phyloP scores from a whole-genome alignment of 2,888 invertebrate genomes.

The Boloria selene region DNA sequence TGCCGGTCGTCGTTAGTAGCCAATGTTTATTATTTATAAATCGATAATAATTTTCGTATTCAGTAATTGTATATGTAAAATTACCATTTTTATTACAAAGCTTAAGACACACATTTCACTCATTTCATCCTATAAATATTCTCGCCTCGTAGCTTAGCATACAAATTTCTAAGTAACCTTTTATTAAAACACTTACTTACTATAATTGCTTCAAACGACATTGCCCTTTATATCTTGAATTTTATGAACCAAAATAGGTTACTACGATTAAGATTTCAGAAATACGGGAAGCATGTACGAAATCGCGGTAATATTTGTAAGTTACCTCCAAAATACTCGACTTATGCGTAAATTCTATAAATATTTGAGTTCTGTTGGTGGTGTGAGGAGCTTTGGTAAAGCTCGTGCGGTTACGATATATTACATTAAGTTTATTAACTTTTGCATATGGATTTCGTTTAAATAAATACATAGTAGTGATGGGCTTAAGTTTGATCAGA shows the following conservation, averaged over 20 bases:
- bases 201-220: constrained; percentile 5
- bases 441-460: not conserved
- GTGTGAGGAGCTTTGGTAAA: constrained; percentile 22
- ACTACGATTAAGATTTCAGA: not conserved
- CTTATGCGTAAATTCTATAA: constrained; percentile 53
- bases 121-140: constrained; percentile 32
- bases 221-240: not conserved
- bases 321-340: constrained; percentile 48
- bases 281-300: not conserved
- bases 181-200: constrained; percentile 31
- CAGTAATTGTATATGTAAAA: constrained; percentile 7
- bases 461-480: not conserved
- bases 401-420: constrained; percentile 10
- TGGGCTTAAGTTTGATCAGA: no score
- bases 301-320: constrained; percentile 36
- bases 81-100: constrained; percentile 16
- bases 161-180: constrained; percentile 34
- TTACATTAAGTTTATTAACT: constrained; percentile 8
- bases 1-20: no score
- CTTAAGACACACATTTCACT: constrained; percentile 15
- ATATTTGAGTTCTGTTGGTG: constrained; percentile 59
- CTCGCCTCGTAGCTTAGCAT: constrained; percentile 30
- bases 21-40: not conserved
- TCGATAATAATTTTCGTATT: not conserved
- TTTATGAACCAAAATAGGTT: not conserved